phyloP scores from a whole-genome alignment of 2,888 invertebrate genomes.

The Diadegma fenestrale region DNA sequence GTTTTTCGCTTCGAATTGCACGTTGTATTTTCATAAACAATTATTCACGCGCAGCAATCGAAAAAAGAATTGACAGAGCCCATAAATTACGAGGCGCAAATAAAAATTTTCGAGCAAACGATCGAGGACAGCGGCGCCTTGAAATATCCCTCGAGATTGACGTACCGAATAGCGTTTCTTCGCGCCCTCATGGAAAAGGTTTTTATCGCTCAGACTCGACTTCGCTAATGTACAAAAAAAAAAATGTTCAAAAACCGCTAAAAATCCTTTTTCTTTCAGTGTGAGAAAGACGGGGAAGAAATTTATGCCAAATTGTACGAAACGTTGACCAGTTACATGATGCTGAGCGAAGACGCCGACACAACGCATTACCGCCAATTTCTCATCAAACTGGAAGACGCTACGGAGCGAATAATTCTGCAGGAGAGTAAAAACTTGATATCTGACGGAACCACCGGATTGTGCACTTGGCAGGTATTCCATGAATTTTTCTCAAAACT shows the following conservation, averaged over 20 bases:
- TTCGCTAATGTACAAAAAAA: not conserved
- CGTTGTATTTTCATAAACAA: conserved; percentile 12
- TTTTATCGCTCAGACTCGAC: no score
- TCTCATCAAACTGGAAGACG: conserved; percentile 83
- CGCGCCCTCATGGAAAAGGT: conserved; percentile 62
- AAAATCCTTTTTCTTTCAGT: conserved; percentile 71
- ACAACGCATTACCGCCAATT: conserved; percentile 89
- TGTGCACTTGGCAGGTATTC: conserved; percentile 91
- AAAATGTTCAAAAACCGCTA: not conserved
- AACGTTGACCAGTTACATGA: conserved; percentile 86
- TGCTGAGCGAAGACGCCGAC: conserved; percentile 78
- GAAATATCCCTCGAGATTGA: conserved; percentile 87
- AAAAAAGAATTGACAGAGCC: conserved; percentile 13
- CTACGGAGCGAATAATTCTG: conserved; percentile 86
- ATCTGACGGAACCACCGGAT: conserved; percentile 92
- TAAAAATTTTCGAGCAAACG: conserved; percentile 87
- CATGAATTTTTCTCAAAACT: not conserved
- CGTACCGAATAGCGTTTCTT: conserved; percentile 89
- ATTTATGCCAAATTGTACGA: conserved; percentile 89
- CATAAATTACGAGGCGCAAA: conserved; percentile 84
- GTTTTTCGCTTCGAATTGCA: not conserved
- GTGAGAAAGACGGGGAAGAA: conserved; percentile 87
- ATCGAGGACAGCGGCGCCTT: conserved; percentile 86
- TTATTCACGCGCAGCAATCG: conserved; percentile 52
- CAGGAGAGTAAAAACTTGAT: conserved; percentile 91